Evolutionary conservation across 2,113 vertebrate species (phyloP).

Genomic region (Felis chaus): DNA sequence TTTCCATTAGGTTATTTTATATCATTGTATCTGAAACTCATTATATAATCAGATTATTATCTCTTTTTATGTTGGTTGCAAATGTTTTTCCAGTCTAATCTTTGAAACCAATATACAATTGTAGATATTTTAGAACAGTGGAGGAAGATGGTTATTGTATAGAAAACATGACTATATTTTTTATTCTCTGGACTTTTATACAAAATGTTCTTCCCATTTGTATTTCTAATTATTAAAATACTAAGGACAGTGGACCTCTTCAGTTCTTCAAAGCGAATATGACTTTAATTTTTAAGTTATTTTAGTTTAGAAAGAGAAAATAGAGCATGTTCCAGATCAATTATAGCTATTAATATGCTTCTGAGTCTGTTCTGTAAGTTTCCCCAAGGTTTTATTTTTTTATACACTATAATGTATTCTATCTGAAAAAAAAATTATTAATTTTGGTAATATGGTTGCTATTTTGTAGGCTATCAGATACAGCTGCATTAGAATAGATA

Average conservation of each 20-base stretch:
- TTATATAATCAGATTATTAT: conserved; percentile 20
- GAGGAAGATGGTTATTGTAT: neutral
- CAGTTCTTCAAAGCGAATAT: neutral
- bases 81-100: neutral
- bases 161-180: neutral
- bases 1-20: neutral
- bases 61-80: neutral
- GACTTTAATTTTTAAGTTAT: conserved; percentile 36
- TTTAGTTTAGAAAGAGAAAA: conserved; percentile 24
- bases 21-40: neutral
- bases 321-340: conserved; percentile 4
- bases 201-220: neutral
- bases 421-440: neutral
- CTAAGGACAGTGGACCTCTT: neutral
- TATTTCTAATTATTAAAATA: conserved; percentile 32
- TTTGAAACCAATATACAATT: neutral
- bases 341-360: conserved; percentile 46
- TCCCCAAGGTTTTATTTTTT: conserved; percentile 24
- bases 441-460: conserved; percentile 68
- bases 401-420: conserved; percentile 13
- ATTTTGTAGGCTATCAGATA: conserved; percentile 82
- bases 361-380: conserved; percentile 19
- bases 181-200: neutral
- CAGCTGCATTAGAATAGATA: conserved; percentile 65
- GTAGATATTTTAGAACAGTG: neutral